Evolutionary conservation across 2,888 invertebrate species (phyloP), one percentile per base, ranked within the genome.

Genomic region (Ligdia adustata): DNA sequence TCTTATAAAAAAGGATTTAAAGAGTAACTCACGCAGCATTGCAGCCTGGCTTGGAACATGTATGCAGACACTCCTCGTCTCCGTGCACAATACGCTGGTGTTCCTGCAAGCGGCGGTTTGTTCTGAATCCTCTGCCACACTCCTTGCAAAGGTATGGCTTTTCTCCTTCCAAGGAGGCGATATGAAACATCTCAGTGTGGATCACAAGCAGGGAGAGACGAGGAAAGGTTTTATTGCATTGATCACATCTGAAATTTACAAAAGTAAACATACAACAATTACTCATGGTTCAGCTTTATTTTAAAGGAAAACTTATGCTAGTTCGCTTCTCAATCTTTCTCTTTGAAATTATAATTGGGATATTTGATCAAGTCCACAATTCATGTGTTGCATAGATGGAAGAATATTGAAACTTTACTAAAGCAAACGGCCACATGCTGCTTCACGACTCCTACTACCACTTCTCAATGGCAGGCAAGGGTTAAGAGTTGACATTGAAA

Each of bases 141-240:
- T 55, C 57, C 20, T 52, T 47, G 53, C 83, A 84, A 2, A 54
- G 42, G 56, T 72, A 78, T 0, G 91, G 91, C 66, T 87, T 62
- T 37, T 60, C 66, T 37, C 59, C 66, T 0, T 24, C 35, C 1
- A 54, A 9, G 22, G 47, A 58, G 12, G 55, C 60, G 0, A 66
- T 58, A 62, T 91, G 91, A 65, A 85, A 90, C 0, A 84, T 83
- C 48, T 89, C 78, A 40, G 89, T 82, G 69, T 93, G 93, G 0
- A 86, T 78, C 52, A 91, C 91, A 16, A 92, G 77, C 57, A 90
- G 75, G 1, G 91, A 91, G 39, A 91, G 86, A 0, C 92, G 84
- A 26, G 88, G 79, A 66, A 92, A 93, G 1, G 86, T 74, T 61
- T 91, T 90, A 13, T 75, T 72, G 69, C 92, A 93, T 29, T 85